Evolutionary conservation across 2,888 invertebrate species (phyloP), one percentile per base, ranked within the genome.

Genomic region (Drosophila formosana): DNA sequence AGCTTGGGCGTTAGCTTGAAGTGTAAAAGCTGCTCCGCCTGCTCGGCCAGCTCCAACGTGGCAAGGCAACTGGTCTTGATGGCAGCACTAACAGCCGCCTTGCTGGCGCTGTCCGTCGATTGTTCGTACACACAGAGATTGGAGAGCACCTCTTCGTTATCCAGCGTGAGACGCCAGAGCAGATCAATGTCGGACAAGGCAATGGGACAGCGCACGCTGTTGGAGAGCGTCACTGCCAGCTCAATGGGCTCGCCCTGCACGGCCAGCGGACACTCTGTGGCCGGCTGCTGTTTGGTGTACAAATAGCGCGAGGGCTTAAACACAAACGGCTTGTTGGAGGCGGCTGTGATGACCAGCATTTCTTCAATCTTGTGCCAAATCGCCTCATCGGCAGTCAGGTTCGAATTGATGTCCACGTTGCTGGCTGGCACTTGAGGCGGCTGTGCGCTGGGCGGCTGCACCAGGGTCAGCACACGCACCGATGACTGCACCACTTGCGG

Each of bases 241-340:
- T 96, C 95, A 58, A 98, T 95, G 0, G 96, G 96, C 91, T 98
- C 98, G 91, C 96, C 95, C 80, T 96, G 94, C 51, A 97, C 95
- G 8, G 95, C 95, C 25, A 95, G 93, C 2, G 97, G 96, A 85
- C 94, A 94, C 52, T 93, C 92, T 50, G 92, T 93, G 77, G 95
- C 95, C 72, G 96, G 95, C 63, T 95, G 95, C 63, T 93, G 93
- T 74, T 94, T 94, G 0, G 95, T 95, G 89, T 96, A 96, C 57
- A 97, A 93, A 74, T 96, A 95, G 30, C 96, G 93, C 1, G 95
- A 95, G 0, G 97, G 97, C 88, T 96, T 96, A 91, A 97, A 97
- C 73, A 96, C 94, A 93, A 96, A 94, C 25, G 95, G 93, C 3
- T 94, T 93, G 52, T 95, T 95, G 65, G 94, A 94, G 3, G 95